Conservation (phyloP, 2,113 vertebrate species). For the Pterophyllum scalare region DNA sequence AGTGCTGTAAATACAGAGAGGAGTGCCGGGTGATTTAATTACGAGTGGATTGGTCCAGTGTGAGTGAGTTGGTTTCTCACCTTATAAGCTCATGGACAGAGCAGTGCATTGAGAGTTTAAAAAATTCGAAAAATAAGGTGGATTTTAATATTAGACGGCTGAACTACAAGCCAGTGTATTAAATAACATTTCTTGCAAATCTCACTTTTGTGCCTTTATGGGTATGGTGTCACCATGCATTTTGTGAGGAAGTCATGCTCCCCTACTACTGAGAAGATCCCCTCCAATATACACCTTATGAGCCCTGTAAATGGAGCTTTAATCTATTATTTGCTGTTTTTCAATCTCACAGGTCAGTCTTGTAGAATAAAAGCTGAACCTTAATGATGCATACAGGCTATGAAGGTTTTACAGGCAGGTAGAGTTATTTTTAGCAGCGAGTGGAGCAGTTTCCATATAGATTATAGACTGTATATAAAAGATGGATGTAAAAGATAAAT, state of each 20-base stretch:
- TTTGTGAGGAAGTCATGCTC: neutral
- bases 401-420: neutral
- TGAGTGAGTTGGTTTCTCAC: neutral
- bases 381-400: neutral
- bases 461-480: neutral
- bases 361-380: neutral
- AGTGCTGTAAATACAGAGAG: conserved; percentile 12
- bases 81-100: neutral
- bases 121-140: neutral
- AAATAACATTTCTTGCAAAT: neutral
- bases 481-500: neutral
- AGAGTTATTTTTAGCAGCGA: neutral
- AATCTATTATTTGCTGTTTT: neutral
- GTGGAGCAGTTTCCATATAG: neutral
- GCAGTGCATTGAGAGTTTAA: neutral
- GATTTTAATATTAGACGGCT: neutral
- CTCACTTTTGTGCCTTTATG: neutral
- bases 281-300: neutral
- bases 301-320: neutral
- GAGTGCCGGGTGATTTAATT: neutral
- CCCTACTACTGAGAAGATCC: neutral
- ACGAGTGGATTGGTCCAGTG: neutral
- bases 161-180: no score
- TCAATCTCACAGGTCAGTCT: neutral
- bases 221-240: neutral